Evolutionary conservation across 2,113 vertebrate species (phyloP), one percentile per base, ranked within the genome.

Genomic region (Maccullochella peelii): DNA sequence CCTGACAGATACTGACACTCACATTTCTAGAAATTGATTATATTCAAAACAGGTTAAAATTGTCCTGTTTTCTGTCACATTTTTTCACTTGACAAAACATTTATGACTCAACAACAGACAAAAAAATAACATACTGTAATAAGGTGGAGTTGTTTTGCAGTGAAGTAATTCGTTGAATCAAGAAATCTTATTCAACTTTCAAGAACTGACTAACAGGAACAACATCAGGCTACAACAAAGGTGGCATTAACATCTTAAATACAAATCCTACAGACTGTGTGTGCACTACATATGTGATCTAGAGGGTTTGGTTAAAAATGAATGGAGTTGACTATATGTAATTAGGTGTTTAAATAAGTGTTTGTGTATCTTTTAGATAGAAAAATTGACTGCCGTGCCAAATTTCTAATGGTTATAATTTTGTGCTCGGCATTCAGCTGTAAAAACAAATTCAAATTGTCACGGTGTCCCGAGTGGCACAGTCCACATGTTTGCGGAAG

Each of bases 381-480:
- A 82, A 66, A 66, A 52, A 79, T 78, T 72, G 57, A 69, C 70
- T 82, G 62, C 78, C 65, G 5, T 33, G 33, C 33, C 33, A 73
- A 49, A 25, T 75, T 81, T 65, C 10, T 74, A 74, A 83, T 50
- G 65, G 38, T 30, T 72, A 6, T 67, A 68, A 82, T 58, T 65
- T 40, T 62, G 66, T 59, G 69, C 67, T 61, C 8, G 0, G 73
- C 59, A 33, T 82, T 85, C 54, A 67, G 59, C 79, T 81, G 74
- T 80, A 44, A 76, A 90, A 87, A 82, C 66, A 66, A 59, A 65
- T 80, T 72, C 6, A 65, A 77, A 68, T 54, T 23, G 76, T 86
- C 61, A 36, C 50, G 25, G 57, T 23, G 66, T 85, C 85, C 52
- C 79, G 23, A 49, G 85, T 42, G 80, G 62, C 78, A 33, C 63